Evolutionary conservation across 1,140 invertebrate species (phyloP).

Genomic region (Nebria ingens): DNA sequence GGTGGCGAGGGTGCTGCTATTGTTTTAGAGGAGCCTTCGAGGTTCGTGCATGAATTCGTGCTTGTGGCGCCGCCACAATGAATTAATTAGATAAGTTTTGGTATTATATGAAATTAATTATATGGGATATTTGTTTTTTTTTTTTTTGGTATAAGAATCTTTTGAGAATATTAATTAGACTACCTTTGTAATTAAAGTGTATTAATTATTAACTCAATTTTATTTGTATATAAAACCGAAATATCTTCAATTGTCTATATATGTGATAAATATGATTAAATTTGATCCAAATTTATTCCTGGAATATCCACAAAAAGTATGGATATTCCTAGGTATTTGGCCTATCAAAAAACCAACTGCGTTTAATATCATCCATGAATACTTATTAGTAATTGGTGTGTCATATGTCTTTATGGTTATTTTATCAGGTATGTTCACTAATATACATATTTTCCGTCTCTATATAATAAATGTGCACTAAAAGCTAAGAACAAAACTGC

Average conservation of each 20-base stretch:
- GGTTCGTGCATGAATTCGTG: background rate
- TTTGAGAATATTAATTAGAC: background rate
- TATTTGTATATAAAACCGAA: background rate
- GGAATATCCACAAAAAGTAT: background rate
- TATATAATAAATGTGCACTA: too few relatives aligned
- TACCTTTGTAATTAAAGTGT: background rate
- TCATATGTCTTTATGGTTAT: background rate
- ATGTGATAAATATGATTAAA: too few relatives aligned
- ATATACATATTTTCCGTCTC: too few relatives aligned
- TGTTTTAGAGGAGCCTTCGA: background rate
- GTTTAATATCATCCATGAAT: background rate
- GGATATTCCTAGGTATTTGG: background rate
- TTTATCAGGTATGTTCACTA: too few relatives aligned
- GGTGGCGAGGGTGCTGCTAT: background rate
- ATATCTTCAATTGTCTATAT: background rate
- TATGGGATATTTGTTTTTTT: background rate
- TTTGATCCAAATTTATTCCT: background rate
- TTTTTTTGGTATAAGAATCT: background rate
- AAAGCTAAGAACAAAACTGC: too few relatives aligned
- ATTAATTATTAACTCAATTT: background rate
- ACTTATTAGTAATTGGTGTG: background rate
- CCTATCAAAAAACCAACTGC: background rate
- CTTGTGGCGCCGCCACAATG: background rate
- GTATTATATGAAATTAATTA: background rate
- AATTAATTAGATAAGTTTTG: too few relatives aligned